These are phyloP conservation scores for Panulirus ornatus DNA, from an alignment of 1,140 invertebrate genomes.

Conservation along the genomic window DNA sequence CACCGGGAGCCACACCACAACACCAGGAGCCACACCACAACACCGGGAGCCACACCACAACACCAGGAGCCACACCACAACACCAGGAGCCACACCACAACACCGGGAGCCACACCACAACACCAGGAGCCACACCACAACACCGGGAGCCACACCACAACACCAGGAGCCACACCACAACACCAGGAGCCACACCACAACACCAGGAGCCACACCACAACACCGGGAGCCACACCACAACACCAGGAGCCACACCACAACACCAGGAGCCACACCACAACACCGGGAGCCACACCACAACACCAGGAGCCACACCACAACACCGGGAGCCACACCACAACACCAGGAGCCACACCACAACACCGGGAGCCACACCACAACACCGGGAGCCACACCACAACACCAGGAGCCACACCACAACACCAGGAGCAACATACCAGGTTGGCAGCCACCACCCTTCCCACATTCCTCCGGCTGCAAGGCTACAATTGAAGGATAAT, in stretches of 20 bases:
- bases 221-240: not conserved
- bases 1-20: not conserved
- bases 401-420: not conserved
- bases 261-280: not conserved
- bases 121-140: not conserved
- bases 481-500: conserved; percentile 48
- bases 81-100: not conserved
- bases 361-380: not conserved
- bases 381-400: not conserved
- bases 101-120: not conserved
- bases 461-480: not conserved
- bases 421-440: not conserved
- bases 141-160: not conserved
- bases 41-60: not conserved
- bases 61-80: conserved; percentile 1
- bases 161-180: not conserved
- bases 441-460: not conserved
- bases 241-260: not conserved
- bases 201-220: conserved; percentile 8
- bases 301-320: not conserved
- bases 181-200: not conserved
- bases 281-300: not conserved
- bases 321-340: not conserved
- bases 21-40: not conserved
- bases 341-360: not conserved